Percentiles rank a stretch among this genome's conserved stretches.
Conservation (phyloP, 2,113 vertebrate species). For the Leptocoma aspasia region DNA sequence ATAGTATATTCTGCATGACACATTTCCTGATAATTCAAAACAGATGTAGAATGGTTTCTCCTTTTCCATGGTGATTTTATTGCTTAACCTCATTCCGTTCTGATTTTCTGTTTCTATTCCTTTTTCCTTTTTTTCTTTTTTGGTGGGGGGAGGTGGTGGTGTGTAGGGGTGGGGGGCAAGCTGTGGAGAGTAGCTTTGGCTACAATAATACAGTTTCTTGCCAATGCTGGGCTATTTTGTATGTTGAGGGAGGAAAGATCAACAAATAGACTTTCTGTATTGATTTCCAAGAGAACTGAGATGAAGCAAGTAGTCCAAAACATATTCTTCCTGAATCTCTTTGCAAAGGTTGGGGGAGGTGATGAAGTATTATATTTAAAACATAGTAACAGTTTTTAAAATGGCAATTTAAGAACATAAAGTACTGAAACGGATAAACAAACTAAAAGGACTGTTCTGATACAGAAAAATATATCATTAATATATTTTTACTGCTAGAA, state of each 20-base stretch:
- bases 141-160: accelerated
- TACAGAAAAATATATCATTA: neutral
- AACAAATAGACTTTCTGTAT: neutral
- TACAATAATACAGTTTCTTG: neutral
- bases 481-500: neutral
- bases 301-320: neutral
- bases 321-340: neutral
- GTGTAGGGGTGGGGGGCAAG: neutral
- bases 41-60: neutral
- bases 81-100: neutral
- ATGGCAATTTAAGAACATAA: neutral
- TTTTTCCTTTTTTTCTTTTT: neutral
- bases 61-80: slow-evolving; percentile 11
- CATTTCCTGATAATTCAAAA: neutral
- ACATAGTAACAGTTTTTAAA: neutral
- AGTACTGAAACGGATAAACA: neutral
- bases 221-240: neutral
- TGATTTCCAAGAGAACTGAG: neutral
- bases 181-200: neutral
- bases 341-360: neutral
- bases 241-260: neutral
- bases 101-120: neutral
- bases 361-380: neutral
- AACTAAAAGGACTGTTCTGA: neutral
- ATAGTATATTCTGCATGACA: neutral